Percentiles rank a stretch among this genome's conserved stretches.
phyloP scores from a whole-genome alignment of 1,140 invertebrate species.

The Kradibia gibbosae region DNA sequence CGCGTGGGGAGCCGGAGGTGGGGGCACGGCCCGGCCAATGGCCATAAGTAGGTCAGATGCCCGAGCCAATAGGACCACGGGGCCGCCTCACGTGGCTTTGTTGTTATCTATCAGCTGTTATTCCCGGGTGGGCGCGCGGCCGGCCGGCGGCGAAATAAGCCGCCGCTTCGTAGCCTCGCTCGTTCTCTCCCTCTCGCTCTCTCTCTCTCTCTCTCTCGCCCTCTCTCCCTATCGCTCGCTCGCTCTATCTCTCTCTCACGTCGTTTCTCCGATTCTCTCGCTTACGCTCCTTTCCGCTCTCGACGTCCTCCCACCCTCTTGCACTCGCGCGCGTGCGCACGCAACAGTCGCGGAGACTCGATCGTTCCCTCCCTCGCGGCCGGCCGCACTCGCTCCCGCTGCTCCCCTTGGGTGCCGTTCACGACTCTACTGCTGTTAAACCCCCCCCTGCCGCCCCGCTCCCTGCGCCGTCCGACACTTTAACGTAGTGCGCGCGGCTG shows the following conservation, averaged over 20 bases:
- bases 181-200: background rate
- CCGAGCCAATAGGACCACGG: slow-evolving; percentile 14
- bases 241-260: background rate
- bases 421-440: too few relatives aligned
- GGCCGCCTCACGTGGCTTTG: slow-evolving; percentile 71
- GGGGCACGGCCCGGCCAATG: slow-evolving; percentile 60
- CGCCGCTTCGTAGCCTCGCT: slow-evolving; percentile 43
- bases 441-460: too few relatives aligned
- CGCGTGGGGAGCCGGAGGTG: background rate
- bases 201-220: background rate
- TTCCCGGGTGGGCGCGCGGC: slow-evolving; percentile 64
- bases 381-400: too few relatives aligned
- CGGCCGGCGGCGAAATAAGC: slow-evolving; percentile 36
- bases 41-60: slow-evolving; percentile 68
- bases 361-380: too few relatives aligned
- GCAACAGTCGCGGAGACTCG: too few relatives aligned
- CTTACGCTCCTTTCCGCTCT: too few relatives aligned
- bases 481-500: slow-evolving; percentile 54
- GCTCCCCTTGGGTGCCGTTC: slow-evolving; percentile 47
- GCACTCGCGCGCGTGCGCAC: too few relatives aligned
- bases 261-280: too few relatives aligned
- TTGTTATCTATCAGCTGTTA: slow-evolving; percentile 78
- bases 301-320: too few relatives aligned
- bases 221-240: background rate
- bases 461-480: too few relatives aligned